Conservation (phyloP, 1,140 invertebrate genomes). For the Ladona fulva region DNA sequence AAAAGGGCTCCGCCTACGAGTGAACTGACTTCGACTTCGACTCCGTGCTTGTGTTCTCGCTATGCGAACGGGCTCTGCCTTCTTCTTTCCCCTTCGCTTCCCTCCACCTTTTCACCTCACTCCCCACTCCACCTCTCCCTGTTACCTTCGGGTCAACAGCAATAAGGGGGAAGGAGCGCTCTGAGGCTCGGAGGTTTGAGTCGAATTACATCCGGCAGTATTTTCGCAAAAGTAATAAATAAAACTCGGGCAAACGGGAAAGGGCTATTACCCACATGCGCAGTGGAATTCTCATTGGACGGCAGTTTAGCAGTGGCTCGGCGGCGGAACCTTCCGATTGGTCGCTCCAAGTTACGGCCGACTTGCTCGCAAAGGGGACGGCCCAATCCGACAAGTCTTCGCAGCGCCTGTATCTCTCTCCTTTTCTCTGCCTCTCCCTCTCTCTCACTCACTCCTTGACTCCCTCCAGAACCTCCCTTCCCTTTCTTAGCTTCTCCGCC, state of each 20-base stretch:
- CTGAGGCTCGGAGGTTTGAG: no score
- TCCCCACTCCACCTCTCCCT: background rate
- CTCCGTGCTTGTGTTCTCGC: background rate
- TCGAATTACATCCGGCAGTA: conserved; percentile 21
- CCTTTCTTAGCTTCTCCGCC: background rate
- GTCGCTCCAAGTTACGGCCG: conserved; percentile 16
- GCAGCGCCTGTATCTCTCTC: background rate
- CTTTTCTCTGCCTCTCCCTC: background rate
- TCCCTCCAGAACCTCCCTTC: background rate
- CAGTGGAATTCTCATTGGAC: conserved; percentile 15
- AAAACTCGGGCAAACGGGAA: conserved; percentile 16
- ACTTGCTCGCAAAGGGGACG: conserved; percentile 1
- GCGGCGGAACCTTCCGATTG: conserved; percentile 14
- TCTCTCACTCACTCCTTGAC: background rate
- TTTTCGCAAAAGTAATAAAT: conserved; percentile 22
- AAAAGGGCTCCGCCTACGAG: background rate
- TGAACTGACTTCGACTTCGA: no score
- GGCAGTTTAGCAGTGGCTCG: conserved; percentile 13
- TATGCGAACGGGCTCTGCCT: no score
- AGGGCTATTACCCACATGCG: conserved; percentile 18
- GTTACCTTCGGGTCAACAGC: no score
- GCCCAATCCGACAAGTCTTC: conserved; percentile 6
- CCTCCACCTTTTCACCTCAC: background rate
- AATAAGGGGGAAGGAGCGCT: no score
- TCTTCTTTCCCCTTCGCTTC: no score